Evolutionary conservation across 2,888 invertebrate genomes (phyloP), one percentile per base, ranked within the genome.

Genomic region (Nymphalis c-album): DNA sequence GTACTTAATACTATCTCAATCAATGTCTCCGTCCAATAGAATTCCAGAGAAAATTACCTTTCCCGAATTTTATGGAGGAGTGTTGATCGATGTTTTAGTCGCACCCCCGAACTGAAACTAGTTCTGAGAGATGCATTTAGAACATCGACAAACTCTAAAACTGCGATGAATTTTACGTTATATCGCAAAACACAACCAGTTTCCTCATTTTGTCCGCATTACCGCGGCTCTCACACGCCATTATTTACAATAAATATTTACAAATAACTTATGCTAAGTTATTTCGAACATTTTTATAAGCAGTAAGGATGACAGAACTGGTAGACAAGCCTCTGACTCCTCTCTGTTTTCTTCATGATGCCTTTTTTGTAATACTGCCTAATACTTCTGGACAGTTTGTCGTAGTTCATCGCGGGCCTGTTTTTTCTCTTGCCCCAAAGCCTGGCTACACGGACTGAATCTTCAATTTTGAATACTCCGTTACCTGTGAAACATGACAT

Each of bases 321-420:
- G 92, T 99, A 99, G 72, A 99, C 99, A 79, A 99, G 95, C 85
- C 99, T 94, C 91, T 99, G 99, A 77, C 98, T 98, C 74, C 99
- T 94, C 85, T 98, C 98, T 0, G 99, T 99, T 90, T 99, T 99
- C 94, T 98, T 98, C 97, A 99, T 98, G 87, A 99, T 99, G 67
- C 98, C 98, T 90, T 99, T 99, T 91, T 99, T 99, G 94, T 99
- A 99, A 93, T 99, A 99, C 87, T 99, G 99, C 63, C 99, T 93
- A 83, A 99, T 98, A 77, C 98, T 99, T 67, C 99, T 95, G 74
- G 98, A 98, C 60, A 99, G 93, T 87, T 99, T 99, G 93, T 99
- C 99, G 92, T 99, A 99, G 93, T 99, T 99, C 99, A 99, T 99
- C 40, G 98, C 98, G 0, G 99, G 98, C 13, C 99, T 94, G 93